A percentile compares a stretch with the other conserved stretches of the same genome.
These are phyloP conservation scores for Ectropis crepuscularia DNA, from an alignment of 2,888 invertebrate genomes.

Conservation along the genomic window DNA sequence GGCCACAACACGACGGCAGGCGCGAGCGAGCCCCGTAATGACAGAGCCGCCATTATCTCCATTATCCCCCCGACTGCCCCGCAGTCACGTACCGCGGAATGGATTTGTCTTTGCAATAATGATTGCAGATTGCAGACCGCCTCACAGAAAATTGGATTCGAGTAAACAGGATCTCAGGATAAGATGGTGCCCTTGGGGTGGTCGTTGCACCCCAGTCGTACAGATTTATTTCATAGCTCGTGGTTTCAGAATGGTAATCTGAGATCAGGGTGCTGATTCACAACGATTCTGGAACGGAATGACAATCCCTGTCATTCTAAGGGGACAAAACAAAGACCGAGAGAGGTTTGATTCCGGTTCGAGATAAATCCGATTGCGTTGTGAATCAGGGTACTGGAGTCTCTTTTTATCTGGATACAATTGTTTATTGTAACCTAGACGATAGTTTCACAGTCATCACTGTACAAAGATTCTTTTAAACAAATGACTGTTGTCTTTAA, in stretches of 20 bases:
- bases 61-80: conserved; percentile 60
- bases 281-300: too few relatives aligned
- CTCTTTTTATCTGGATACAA: too few relatives aligned
- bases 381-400: too few relatives aligned
- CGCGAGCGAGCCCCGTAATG: conserved; percentile 67
- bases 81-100: conserved; percentile 81
- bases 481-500: too few relatives aligned
- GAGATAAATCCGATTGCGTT: too few relatives aligned
- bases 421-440: too few relatives aligned
- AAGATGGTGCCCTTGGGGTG: conserved; percentile 56
- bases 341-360: too few relatives aligned
- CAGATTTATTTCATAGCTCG: conserved; percentile 28
- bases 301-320: too few relatives aligned
- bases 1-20: conserved; percentile 48
- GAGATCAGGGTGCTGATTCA: neutral
- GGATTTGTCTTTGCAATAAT: conserved; percentile 85
- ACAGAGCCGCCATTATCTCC: conserved; percentile 77
- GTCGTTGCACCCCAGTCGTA: conserved; percentile 37
- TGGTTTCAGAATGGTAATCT: conserved; percentile 7
- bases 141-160: conserved; percentile 81
- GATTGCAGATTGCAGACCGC: conserved; percentile 81
- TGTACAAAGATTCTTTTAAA: too few relatives aligned
- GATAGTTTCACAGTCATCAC: too few relatives aligned
- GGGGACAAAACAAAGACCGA: too few relatives aligned
- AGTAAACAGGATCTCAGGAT: conserved; percentile 71